Conservation (phyloP, 2,797 vertebrate genomes). For the Mergus octosetaceus region DNA sequence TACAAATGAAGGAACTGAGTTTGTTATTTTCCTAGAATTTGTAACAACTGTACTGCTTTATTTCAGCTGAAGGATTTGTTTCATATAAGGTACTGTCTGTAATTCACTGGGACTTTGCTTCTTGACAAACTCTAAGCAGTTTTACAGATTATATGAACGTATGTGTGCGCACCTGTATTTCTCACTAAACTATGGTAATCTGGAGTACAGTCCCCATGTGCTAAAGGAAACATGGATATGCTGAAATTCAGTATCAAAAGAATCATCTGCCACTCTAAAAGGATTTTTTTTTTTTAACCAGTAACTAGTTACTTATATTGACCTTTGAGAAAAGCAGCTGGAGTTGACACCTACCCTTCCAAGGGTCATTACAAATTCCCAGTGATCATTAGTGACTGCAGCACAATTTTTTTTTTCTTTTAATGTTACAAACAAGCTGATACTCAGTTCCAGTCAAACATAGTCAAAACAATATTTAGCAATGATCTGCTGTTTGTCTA, state of each 20-base stretch:
- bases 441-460: neutral
- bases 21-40: neutral
- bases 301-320: neutral
- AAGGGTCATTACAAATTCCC: neutral
- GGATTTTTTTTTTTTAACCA: neutral
- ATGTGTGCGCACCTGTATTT: neutral
- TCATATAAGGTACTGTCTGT: neutral
- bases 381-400: neutral
- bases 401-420: neutral
- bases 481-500: neutral
- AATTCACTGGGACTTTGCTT: neutral
- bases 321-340: neutral
- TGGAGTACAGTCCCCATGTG: neutral
- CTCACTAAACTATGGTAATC: neutral
- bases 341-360: neutral
- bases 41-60: neutral
- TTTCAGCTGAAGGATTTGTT: neutral
- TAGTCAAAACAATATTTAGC: neutral
- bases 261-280: neutral
- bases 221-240: neutral
- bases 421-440: neutral
- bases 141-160: neutral
- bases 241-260: neutral
- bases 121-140: neutral
- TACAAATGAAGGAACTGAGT: neutral